Evolutionary conservation across 2,113 vertebrate genomes (phyloP).

Genomic region (Alces alces): DNA sequence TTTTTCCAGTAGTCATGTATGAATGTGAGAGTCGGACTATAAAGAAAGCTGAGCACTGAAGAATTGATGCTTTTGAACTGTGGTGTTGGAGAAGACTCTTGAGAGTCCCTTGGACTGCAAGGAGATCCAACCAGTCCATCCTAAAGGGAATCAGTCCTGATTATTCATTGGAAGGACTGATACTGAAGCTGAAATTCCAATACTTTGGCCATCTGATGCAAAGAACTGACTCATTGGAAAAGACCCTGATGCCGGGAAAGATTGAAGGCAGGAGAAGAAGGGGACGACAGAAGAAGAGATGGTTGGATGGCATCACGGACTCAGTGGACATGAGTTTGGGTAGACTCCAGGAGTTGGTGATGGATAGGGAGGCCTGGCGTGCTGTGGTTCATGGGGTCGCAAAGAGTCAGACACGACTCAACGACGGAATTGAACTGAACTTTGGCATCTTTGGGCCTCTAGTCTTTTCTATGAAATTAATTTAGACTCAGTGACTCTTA

Average conservation of each 20-base stretch:
- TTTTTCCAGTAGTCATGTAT: background rate
- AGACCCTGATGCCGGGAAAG: background rate
- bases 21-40: background rate
- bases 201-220: background rate
- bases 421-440: too few species aligned
- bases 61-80: background rate
- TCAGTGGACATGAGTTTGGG: background rate
- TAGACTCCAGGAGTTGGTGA: background rate
- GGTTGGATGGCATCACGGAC: background rate
- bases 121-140: background rate
- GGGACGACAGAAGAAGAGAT: accelerated
- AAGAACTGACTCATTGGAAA: background rate
- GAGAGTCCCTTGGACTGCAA: background rate
- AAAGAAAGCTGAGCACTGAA: background rate
- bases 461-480: background rate
- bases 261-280: background rate
- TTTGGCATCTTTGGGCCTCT: background rate
- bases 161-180: background rate
- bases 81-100: background rate
- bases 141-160: background rate
- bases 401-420: too few species aligned
- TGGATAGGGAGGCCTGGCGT: too few species aligned
- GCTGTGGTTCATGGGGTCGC: too few species aligned
- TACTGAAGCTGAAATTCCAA: background rate
- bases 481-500: background rate